Evolutionary conservation across 2,797 vertebrate genomes (phyloP).

Genomic region (Danionella dracula): DNA sequence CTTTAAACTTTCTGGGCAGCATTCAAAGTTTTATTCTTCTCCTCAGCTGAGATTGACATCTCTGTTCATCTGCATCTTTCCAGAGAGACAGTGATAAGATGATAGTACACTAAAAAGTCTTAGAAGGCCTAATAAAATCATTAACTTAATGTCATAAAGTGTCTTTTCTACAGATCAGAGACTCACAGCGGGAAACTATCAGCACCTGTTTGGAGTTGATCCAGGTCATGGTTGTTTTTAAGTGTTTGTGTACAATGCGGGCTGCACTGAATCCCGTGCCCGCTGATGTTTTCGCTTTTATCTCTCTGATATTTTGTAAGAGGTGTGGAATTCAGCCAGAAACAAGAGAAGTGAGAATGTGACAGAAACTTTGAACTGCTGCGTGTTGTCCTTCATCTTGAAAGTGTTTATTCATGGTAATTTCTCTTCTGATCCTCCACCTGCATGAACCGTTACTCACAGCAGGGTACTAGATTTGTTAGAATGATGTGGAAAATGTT

Average conservation of each 20-base stretch:
- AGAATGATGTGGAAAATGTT: not conserved
- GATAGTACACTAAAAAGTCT: constrained; percentile 54
- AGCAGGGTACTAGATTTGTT: not conserved
- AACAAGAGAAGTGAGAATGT: constrained; percentile 21
- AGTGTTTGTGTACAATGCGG: constrained; percentile 48
- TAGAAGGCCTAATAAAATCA: constrained; percentile 55
- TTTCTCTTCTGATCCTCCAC: constrained; percentile 13
- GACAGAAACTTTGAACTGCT: constrained; percentile 2
- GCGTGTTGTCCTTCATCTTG: not conserved
- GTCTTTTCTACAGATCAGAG: constrained; percentile 21
- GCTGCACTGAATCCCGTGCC: constrained; percentile 26
- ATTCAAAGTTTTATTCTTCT: constrained; percentile 9
- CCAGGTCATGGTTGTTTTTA: constrained; percentile 45
- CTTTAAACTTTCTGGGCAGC: not conserved
- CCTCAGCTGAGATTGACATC: constrained; percentile 13
- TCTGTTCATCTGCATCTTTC: constrained; percentile 16
- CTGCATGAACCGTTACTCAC: not conserved
- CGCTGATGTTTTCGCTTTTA: constrained; percentile 24
- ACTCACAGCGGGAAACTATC: constrained; percentile 25
- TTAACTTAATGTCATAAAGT: constrained; percentile 40
- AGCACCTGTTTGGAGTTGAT: constrained; percentile 62
- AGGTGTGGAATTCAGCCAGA: constrained; percentile 21
- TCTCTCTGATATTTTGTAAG: constrained; percentile 29
- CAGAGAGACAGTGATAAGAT: constrained; percentile 35
- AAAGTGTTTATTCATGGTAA: not conserved